Percentiles rank a stretch among this genome's conserved stretches.
Conservation (phyloP, 2,113 vertebrate species). For the Heliornis fulica region DNA sequence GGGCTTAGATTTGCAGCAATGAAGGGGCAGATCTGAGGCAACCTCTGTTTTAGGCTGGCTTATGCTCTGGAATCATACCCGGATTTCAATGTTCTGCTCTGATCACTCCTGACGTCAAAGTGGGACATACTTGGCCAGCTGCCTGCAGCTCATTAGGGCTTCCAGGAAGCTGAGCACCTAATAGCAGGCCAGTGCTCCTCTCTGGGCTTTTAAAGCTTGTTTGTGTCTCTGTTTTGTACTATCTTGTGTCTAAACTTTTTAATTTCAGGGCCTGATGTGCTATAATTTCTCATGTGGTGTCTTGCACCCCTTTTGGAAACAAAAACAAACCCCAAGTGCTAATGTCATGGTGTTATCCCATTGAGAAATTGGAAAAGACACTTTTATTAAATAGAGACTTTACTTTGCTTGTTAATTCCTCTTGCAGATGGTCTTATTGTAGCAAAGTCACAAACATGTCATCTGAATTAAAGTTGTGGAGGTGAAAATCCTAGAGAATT, state of each 20-base stretch:
- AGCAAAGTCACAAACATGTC: not conserved
- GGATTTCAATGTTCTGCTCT: not conserved
- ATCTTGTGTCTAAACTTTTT: not conserved
- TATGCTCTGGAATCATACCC: not conserved
- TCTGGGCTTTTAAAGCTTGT: not conserved
- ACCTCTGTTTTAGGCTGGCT: not conserved
- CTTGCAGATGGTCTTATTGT: not conserved
- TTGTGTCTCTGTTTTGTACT: not conserved
- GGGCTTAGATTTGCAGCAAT: not conserved
- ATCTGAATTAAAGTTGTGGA: not conserved
- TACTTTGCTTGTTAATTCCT: not conserved
- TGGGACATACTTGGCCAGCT: constrained; percentile 2
- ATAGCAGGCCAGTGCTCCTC: not conserved
- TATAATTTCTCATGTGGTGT: not conserved
- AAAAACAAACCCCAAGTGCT: not conserved
- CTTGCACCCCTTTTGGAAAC: not conserved
- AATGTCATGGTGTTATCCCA: not conserved
- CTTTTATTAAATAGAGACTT: not conserved
- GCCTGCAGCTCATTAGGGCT: constrained; percentile 49
- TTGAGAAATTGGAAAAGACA: not conserved
- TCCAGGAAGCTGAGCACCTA: constrained; percentile 18
- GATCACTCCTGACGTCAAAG: not conserved
- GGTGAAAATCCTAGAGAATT: not conserved
- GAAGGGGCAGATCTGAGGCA: not conserved
- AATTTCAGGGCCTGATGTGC: not conserved